Base-by-base conservation (phyloP, 2,113 vertebrate species). In the Nansenia antarctica region DNA sequence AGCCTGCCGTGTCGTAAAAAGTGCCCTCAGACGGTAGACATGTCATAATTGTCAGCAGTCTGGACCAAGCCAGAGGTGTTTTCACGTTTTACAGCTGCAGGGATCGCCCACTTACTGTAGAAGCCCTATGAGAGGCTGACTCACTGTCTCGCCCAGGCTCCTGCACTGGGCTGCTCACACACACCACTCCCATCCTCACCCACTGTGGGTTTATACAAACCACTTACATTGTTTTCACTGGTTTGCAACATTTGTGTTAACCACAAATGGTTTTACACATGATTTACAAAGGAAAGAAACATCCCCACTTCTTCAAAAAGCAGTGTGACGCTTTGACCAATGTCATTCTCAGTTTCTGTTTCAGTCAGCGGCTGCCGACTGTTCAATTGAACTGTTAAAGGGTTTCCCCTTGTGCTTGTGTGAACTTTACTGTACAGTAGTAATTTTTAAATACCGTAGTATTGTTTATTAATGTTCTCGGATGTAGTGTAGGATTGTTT, bases 1-100 rank as follows among this genome's bases (percentile, higher is more conserved):
- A 49, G 29, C n/a, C n/a, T n/a, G n/a, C 12, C 27, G 2, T 34
- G 42, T 32, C 5, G 65, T 67, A 65, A 69, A n/a, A 78, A 70
- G 57, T 58, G 49, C 49, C 42, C 55, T 45, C 54, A 32, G 24
- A 29, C 15, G 12, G 31, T 45, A 57, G 60, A 49, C 54, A 64
- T 60, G 49, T 60, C 62, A 30, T 67, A 60, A 49, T 30, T 66
- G 32, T 37, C 22, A 47, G 37, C 32, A 26, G 35, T 20, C 39
- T 32, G 31, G 15, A 32, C 42, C 58, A 65, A 5, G 29, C 58
- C 37, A 37, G 34, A 59, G 32, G 57, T 77, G 57, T 58, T n/a
- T n/a, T n/a, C n/a, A n/a, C n/a, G n/a, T n/a, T 65, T 78, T 14
- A 9, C 63, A 58, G 57, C 32, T 58, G 22, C 60, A 24, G 34